Evolutionary conservation across 2,888 invertebrate species (phyloP), one percentile per base, ranked within the genome.

Genomic region (Deroplatys truncata): DNA sequence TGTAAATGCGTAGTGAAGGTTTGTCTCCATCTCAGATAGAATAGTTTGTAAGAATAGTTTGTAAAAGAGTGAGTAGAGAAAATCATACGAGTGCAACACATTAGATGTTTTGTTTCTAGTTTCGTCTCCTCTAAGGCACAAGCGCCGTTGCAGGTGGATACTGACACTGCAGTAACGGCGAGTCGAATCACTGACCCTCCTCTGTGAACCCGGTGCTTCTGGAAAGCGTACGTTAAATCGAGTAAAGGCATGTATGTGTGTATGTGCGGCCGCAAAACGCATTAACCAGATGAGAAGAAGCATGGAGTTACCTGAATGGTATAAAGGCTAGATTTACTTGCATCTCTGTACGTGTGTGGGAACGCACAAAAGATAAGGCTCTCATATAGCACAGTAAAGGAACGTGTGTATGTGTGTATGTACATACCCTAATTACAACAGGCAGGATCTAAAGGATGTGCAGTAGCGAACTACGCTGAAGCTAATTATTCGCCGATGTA

Each of bases 401-500:
- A 16, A 25, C 56, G 56, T 16, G 56, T 72, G 25, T 20, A 20
- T 16, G 56, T 72, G 56, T 16, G 56, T 72, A 72, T 72, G 20
- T 72, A 72, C 56, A 72, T 72, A 72, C 56, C 20, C 25, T 72
- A 72, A 72, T 72, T 72, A 72, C 56, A 72, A 72, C 56, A 72
- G 56, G 25, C 56, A 72, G 56, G 43, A 72, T 72, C 56, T 72
- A 72, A 72, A 72, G 56, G 56, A 72, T 72, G 56, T 72, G 56
- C 56, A 20, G 56, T 20, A 72, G 56, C 56, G 56, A 72, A 72
- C 56, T 84, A 31, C 84, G 16, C 31, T 84, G 29, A 82, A 83
- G 89, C 83, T 89, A 89, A 89, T 89, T 89, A 89, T 89, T 83
- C 83, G 28, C 82, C 89, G 72, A 89, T 82, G 89, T 82, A 82